These are phyloP conservation scores for Trachops cirrhosus DNA, from an alignment of 2,797 vertebrate genomes.

Conservation along the genomic window DNA sequence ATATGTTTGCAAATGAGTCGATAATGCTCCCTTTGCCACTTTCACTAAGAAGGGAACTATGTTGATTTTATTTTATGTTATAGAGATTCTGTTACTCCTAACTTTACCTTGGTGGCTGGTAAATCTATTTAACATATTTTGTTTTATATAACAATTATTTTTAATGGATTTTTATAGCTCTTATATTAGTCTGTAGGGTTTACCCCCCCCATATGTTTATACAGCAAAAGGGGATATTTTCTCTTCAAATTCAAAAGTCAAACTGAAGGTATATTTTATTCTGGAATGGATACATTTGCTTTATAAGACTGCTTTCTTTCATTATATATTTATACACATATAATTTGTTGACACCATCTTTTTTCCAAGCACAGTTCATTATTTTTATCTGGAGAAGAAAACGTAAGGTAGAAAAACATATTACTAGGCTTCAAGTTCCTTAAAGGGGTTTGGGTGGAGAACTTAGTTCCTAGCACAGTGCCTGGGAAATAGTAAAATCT, in stretches of 20 bases:
- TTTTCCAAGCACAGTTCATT: not conserved
- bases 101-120: not conserved
- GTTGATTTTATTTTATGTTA: not conserved
- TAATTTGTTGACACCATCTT: not conserved
- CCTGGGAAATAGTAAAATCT: not conserved
- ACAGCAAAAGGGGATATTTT: not conserved
- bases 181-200: not conserved
- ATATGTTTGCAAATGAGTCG: not conserved
- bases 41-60: not conserved
- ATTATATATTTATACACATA: not conserved
- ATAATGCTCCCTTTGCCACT: not conserved
- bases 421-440: not conserved
- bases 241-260: conserved; percentile 5
- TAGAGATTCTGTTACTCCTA: not conserved
- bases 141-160: conserved; percentile 6
- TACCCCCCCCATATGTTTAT: not conserved
- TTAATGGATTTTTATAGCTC: not conserved
- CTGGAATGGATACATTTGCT: not conserved
- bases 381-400: conserved; percentile 33
- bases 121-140: not conserved
- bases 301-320: not conserved
- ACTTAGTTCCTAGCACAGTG: not conserved
- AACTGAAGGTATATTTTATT: not conserved
- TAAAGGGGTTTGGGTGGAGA: not conserved
- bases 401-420: not conserved